Percentiles rank a stretch among this genome's conserved stretches.
phyloP scores from a whole-genome alignment of 2,797 vertebrate species.

The Xiphorhynchus erythropygius region DNA sequence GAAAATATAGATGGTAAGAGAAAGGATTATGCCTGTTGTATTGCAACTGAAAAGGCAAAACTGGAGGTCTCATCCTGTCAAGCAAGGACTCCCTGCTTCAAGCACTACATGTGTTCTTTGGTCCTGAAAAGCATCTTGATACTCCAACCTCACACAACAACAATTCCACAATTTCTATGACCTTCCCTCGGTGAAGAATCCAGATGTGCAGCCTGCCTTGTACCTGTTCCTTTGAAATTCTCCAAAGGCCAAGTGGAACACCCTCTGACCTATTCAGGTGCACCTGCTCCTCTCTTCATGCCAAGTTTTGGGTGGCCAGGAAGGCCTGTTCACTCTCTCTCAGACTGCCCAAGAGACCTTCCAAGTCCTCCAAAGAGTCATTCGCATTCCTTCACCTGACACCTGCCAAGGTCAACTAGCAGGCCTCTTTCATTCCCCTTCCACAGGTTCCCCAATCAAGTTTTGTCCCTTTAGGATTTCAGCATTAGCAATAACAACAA shows the following conservation, averaged over 20 bases:
- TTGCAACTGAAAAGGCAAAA: not conserved
- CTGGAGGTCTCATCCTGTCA: not conserved
- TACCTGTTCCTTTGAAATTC: not conserved
- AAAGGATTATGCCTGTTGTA: not conserved
- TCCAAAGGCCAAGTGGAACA: not conserved
- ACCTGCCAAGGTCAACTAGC: constrained; percentile 1
- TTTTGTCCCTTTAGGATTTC: not conserved
- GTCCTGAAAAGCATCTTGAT: not conserved
- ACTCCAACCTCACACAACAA: not conserved
- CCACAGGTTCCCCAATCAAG: not conserved
- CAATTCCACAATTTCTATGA: not conserved
- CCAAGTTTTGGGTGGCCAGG: constrained; percentile 43
- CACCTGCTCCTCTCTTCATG: constrained; percentile 7
- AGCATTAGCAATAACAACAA: not conserved
- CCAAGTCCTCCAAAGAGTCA: not conserved
- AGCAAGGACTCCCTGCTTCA: not conserved
- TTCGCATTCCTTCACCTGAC: not conserved
- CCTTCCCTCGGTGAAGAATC: not conserved
- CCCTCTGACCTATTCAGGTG: not conserved
- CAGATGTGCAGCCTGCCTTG: fast-evolving
- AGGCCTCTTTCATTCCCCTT: not conserved
- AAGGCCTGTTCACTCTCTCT: not conserved
- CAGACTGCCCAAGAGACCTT: not conserved
- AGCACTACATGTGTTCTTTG: not conserved
- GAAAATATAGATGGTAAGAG: not conserved